These are phyloP conservation scores for Thysanoteuthis rhombus DNA, from an alignment of 2,888 invertebrate genomes.

Conservation along the genomic window DNA sequence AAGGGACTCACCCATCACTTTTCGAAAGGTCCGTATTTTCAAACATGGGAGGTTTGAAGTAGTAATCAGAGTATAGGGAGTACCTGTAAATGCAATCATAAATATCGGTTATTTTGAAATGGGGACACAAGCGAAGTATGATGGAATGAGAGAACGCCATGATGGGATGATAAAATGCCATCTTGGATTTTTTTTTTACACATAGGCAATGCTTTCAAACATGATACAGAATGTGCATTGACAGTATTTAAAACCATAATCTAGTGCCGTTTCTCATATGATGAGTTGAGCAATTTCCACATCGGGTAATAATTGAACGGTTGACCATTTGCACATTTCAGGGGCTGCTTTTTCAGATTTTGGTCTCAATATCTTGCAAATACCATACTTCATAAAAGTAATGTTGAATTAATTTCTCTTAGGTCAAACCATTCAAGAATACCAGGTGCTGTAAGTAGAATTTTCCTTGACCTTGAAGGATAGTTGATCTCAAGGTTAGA, in stretches of 20 bases:
- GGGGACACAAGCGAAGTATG: background rate
- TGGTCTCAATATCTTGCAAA: too few species aligned
- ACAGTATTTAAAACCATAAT: background rate
- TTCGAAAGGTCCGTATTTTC: constrained; percentile 25
- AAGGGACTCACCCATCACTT: constrained; percentile 31
- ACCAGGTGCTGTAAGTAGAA: too few species aligned
- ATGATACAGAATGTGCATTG: background rate
- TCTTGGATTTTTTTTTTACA: background rate
- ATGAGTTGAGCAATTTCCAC: too few species aligned
- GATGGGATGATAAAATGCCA: background rate
- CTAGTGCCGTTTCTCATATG: too few species aligned
- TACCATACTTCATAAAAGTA: too few species aligned
- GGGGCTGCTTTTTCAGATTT: too few species aligned
- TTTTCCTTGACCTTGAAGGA: too few species aligned
- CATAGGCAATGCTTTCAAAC: background rate
- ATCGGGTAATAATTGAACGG: too few species aligned
- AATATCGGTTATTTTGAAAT: background rate
- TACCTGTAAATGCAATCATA: constrained; percentile 27
- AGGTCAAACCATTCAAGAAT: too few species aligned
- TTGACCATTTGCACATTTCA: too few species aligned
- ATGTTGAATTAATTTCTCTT: too few species aligned
- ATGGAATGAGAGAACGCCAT: background rate
- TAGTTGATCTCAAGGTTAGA: too few species aligned
- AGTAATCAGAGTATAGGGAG: constrained; percentile 25
- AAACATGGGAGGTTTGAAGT: background rate